These are phyloP conservation scores for Chiloscyllium punctatum DNA, from an alignment of 2,797 vertebrate species.

Conservation along the genomic window DNA sequence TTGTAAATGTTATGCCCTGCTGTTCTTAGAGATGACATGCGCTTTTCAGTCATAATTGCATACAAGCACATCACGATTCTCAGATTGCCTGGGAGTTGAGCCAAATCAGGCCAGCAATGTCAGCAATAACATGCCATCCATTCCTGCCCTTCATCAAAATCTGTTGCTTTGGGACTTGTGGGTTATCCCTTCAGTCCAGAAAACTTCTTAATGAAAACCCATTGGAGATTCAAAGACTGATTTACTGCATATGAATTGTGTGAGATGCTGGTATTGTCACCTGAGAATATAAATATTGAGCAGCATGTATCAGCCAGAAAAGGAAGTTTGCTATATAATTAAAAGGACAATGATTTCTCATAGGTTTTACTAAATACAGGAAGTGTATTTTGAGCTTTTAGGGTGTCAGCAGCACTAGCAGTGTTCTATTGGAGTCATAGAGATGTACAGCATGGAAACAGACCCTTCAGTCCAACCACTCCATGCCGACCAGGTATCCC, in stretches of 20 bases:
- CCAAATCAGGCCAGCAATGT: constrained; percentile 24
- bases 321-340: neutral
- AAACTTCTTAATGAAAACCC: constrained; percentile 27
- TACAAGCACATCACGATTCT: neutral
- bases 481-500: too few species aligned
- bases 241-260: neutral
- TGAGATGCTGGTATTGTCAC: neutral
- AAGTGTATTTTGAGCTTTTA: neutral
- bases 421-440: neutral
- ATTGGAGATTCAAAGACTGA: neutral
- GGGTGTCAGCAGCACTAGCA: neutral
- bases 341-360: constrained; percentile 1
- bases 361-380: neutral
- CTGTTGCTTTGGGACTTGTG: neutral
- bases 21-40: neutral
- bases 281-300: neutral
- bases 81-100: constrained; percentile 32
- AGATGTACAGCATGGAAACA: too few species aligned
- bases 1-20: neutral
- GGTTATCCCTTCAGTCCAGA: neutral
- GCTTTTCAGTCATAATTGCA: constrained; percentile 16
- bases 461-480: too few species aligned
- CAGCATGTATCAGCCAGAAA: neutral
- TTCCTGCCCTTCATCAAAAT: neutral
- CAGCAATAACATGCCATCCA: constrained; percentile 16